phyloP scores from a whole-genome alignment of 2,113 vertebrate species.

The Spea bombifrons region DNA sequence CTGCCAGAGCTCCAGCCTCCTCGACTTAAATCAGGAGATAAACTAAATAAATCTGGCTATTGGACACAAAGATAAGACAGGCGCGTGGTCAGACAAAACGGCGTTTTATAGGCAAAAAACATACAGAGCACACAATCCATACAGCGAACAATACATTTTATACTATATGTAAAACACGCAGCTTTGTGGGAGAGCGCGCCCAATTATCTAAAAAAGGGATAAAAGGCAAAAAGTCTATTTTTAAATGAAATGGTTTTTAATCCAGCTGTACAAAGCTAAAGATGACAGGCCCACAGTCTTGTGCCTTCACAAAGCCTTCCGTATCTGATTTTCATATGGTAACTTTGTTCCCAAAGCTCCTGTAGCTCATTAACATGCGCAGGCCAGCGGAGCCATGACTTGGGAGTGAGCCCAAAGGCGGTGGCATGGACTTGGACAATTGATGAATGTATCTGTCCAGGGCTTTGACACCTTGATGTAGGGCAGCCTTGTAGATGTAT shows the following conservation, averaged over 20 bases:
- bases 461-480: not conserved
- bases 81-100: not conserved
- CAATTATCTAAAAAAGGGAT: not conserved
- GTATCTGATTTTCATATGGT: not conserved
- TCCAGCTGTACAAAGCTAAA: not conserved
- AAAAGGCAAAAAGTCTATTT: not conserved
- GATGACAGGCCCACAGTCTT: not conserved
- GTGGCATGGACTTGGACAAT: not conserved
- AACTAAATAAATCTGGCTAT: conserved; percentile 4
- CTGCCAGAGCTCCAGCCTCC: not conserved
- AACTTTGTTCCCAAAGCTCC: not conserved
- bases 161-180: not conserved
- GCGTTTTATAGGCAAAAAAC: not conserved
- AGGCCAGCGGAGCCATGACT: not conserved
- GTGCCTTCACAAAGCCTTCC: not conserved
- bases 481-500: conserved; percentile 6
- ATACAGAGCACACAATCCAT: not conserved
- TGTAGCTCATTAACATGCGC: not conserved
- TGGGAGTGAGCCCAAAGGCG: not conserved
- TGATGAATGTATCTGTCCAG: not conserved
- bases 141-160: not conserved
- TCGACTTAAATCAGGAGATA: not conserved
- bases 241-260: not conserved
- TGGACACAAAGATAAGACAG: not conserved
- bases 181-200: not conserved